Percentiles rank a stretch among this genome's conserved stretches.
Conservation (phyloP, 2,888 invertebrate genomes). For the Melieria omissa region DNA sequence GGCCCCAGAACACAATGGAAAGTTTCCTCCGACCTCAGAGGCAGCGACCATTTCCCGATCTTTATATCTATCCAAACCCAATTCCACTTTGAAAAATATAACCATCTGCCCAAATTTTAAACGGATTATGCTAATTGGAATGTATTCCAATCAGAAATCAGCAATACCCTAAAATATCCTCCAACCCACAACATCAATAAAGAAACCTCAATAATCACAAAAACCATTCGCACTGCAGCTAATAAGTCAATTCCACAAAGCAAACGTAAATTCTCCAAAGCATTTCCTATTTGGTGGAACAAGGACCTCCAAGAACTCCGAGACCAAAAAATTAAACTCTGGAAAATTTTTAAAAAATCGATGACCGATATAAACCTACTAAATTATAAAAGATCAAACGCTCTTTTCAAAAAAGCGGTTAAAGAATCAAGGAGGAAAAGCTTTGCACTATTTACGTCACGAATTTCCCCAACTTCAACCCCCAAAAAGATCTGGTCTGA, state of each 20-base stretch:
- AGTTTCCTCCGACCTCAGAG: not conserved
- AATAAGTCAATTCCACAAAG: constrained; percentile 8
- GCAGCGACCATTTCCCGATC: not conserved
- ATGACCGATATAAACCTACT: not conserved
- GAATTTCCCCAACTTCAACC: constrained; percentile 3
- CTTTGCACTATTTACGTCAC: not conserved
- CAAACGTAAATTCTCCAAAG: not conserved
- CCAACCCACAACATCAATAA: not conserved
- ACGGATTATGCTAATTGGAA: not conserved
- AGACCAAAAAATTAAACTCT: not conserved
- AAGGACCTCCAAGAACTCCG: constrained; percentile 8
- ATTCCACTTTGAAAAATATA: not conserved
- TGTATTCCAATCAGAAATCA: not conserved
- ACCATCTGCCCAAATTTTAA: constrained; percentile 3
- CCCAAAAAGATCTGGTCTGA: not conserved
- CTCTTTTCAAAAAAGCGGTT: not conserved
- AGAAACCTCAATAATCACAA: not conserved
- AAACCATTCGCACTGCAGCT: not conserved
- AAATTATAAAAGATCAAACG: constrained; percentile 8
- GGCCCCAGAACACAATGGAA: not conserved
- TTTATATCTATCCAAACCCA: constrained; percentile 1
- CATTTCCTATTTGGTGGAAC: constrained; percentile 6
- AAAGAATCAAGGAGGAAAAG: constrained; percentile 1
- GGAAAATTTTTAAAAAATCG: not conserved
- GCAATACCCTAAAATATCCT: not conserved